Conservation (phyloP, 2,888 invertebrate species). For the Drosophila fungiperda region DNA sequence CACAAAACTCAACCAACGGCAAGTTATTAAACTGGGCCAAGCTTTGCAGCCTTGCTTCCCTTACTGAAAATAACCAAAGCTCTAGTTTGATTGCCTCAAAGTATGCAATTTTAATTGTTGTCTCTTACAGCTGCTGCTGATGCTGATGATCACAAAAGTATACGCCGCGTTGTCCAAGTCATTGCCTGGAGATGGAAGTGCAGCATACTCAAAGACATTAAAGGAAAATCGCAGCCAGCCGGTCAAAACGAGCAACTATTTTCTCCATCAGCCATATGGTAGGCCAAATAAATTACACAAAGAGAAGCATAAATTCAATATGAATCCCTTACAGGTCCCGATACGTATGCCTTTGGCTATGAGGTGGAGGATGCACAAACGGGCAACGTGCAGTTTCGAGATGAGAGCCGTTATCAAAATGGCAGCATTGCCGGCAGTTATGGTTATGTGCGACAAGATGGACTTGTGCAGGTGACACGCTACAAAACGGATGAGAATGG, state of each 20-base stretch:
- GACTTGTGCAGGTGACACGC: constrained; percentile 87
- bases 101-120: constrained; percentile 34
- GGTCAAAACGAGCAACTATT: constrained; percentile 70
- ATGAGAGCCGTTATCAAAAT: constrained; percentile 89
- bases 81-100: constrained; percentile 33
- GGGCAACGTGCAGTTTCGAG: constrained; percentile 89
- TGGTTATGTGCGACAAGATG: constrained; percentile 89
- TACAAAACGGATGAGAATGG: constrained; percentile 88
- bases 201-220: constrained; percentile 49
- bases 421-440: constrained; percentile 91
- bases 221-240: constrained; percentile 24
- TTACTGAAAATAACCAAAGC: background rate
- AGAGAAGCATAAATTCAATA: background rate
- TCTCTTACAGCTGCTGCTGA: constrained; percentile 28
- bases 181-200: constrained; percentile 14
- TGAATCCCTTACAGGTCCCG: constrained; percentile 85
- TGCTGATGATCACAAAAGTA: constrained; percentile 60
- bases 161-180: constrained; percentile 42
- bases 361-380: constrained; percentile 88
- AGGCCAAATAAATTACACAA: constrained; percentile 35
- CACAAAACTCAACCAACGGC: background rate
- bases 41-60: background rate
- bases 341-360: constrained; percentile 91
- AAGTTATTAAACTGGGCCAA: background rate
- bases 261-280: constrained; percentile 80